Percentiles rank a stretch among this genome's conserved stretches.
These are phyloP conservation scores for Bursaphelenchus okinawaensis DNA, from an alignment of 2,888 invertebrate genomes.

Conservation along the genomic window DNA sequence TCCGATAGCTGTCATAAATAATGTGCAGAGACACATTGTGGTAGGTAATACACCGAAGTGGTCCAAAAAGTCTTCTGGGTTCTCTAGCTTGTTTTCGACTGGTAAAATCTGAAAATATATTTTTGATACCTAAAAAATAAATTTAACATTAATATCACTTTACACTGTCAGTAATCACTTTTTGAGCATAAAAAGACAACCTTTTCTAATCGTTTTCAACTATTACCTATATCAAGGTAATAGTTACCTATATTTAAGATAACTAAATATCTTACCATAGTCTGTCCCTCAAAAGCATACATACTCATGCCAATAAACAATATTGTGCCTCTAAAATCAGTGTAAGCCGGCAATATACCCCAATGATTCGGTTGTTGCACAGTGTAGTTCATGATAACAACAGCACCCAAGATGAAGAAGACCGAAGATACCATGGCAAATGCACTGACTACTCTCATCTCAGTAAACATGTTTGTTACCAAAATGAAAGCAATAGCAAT, in stretches of 20 bases:
- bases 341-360: constrained; percentile 47
- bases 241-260: background rate
- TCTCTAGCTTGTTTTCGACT: constrained; percentile 56
- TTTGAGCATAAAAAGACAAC: too few relatives aligned
- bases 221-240: too few relatives aligned
- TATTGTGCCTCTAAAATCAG: constrained; percentile 51
- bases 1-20: constrained; percentile 51
- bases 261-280: constrained; percentile 42
- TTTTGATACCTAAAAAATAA: background rate
- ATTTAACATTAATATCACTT: background rate
- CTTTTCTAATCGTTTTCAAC: too few relatives aligned
- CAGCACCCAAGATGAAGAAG: constrained; percentile 55
- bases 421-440: constrained; percentile 56
- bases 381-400: constrained; percentile 55
- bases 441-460: constrained; percentile 43
- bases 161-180: too few relatives aligned
- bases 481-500: constrained; percentile 49
- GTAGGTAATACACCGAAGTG: constrained; percentile 56
- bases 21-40: constrained; percentile 54
- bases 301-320: constrained; percentile 57
- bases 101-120: constrained; percentile 44
- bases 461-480: constrained; percentile 44
- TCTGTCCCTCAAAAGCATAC: constrained; percentile 58
- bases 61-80: constrained; percentile 53
- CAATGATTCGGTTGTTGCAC: constrained; percentile 52